A percentile compares a stretch with the other conserved stretches of the same genome.
phyloP scores from a whole-genome alignment of 2,113 vertebrate genomes.

The Oreochromis niloticus region DNA sequence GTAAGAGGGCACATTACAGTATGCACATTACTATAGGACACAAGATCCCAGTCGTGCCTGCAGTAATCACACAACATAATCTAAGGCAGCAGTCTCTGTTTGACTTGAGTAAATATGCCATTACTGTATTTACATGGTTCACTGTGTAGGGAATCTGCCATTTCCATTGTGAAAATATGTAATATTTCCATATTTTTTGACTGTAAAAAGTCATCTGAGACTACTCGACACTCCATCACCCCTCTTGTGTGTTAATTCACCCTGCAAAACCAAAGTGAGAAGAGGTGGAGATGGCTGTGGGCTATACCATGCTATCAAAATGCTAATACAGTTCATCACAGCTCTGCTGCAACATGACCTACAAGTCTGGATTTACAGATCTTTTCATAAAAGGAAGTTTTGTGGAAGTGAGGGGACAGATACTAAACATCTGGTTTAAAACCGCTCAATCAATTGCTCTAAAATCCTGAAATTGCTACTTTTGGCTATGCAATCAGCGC shows the following conservation, averaged over 20 bases:
- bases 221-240: background rate
- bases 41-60: slow-evolving; percentile 15
- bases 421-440: slow-evolving; percentile 42
- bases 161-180: background rate
- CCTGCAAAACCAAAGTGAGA: slow-evolving; percentile 28
- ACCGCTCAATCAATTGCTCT: slow-evolving; percentile 44
- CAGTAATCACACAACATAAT: slow-evolving; percentile 26
- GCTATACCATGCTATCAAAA: slow-evolving; percentile 61
- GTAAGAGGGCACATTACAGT: slow-evolving; percentile 44
- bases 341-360: slow-evolving; percentile 32
- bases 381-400: slow-evolving; percentile 14
- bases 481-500: slow-evolving; percentile 53
- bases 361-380: slow-evolving; percentile 19
- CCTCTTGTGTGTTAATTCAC: slow-evolving; percentile 19
- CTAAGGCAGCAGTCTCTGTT: background rate
- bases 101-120: slow-evolving; percentile 25
- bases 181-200: background rate
- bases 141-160: background rate
- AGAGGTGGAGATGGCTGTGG: slow-evolving; percentile 51
- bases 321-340: slow-evolving; percentile 55
- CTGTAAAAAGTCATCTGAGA: background rate
- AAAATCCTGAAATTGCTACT: slow-evolving; percentile 61
- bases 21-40: slow-evolving; percentile 22
- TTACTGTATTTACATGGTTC: background rate
- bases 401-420: background rate